A percentile compares a stretch with the other conserved stretches of the same genome.
These are phyloP conservation scores for Spatula clypeata DNA, from an alignment of 2,797 vertebrate species.

Conservation along the genomic window DNA sequence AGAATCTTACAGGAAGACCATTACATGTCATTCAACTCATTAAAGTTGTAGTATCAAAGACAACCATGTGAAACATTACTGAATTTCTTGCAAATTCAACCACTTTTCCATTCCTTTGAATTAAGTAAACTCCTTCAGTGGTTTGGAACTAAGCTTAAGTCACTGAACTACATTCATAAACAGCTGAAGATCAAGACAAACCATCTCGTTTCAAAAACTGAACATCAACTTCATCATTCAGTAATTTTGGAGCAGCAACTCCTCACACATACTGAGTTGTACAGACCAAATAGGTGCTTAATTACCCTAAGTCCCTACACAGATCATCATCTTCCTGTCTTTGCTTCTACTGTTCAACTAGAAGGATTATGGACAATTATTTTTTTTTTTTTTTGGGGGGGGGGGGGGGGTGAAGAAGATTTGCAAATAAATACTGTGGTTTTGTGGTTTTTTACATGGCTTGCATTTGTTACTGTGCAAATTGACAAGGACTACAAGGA, in stretches of 20 bases:
- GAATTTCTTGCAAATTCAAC: background rate
- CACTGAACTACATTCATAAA: background rate
- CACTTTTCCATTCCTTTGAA: background rate
- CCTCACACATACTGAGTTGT: background rate
- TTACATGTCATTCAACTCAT: background rate
- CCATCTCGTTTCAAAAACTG: background rate
- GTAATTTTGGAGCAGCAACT: background rate
- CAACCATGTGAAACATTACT: background rate
- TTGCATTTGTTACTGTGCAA: background rate
- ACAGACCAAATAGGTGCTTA: background rate
- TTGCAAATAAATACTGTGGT: background rate
- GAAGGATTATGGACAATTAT: background rate
- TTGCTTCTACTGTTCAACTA: background rate
- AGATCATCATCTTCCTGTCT: background rate
- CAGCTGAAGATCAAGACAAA: background rate
- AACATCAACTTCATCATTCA: background rate
- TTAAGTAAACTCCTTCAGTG: background rate
- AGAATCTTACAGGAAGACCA: background rate
- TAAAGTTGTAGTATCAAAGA: background rate
- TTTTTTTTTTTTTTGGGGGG: background rate
- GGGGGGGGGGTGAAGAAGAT: too few relatives aligned
- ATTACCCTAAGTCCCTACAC: background rate
- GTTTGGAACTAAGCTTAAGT: background rate
- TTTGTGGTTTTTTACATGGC: background rate
- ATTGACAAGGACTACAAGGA: background rate